Conservation (phyloP, 2,113 vertebrate species). For the Oncorhynchus gorbuscha region DNA sequence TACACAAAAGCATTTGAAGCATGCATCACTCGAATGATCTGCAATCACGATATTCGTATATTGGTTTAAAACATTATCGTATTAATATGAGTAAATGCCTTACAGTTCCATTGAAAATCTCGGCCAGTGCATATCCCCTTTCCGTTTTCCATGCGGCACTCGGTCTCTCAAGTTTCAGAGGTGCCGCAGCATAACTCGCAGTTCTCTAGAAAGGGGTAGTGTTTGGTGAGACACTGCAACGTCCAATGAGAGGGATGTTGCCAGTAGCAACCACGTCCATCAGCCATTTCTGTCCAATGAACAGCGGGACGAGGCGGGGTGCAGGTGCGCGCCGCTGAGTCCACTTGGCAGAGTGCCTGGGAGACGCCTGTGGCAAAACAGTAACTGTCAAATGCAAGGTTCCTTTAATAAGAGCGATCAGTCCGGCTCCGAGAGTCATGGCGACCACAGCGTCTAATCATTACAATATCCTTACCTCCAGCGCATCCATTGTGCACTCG, state of each 20-base stretch:
- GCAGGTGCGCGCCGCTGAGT: constrained; percentile 85
- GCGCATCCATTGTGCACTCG: constrained; percentile 92
- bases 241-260: constrained; percentile 79
- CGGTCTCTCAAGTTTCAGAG: constrained; percentile 64
- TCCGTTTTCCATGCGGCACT: constrained; percentile 64
- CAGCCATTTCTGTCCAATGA: constrained; percentile 80
- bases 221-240: constrained; percentile 61
- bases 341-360: constrained; percentile 79
- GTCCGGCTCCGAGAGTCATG: constrained; percentile 94
- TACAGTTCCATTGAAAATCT: constrained; percentile 64
- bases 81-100: constrained; percentile 44
- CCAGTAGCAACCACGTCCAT: constrained; percentile 85
- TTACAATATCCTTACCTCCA: constrained; percentile 94
- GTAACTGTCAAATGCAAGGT: constrained; percentile 94
- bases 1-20: neutral
- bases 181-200: constrained; percentile 63
- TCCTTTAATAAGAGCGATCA: constrained; percentile 86
- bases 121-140: constrained; percentile 41
- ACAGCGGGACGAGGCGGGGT: constrained; percentile 74
- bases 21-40: neutral
- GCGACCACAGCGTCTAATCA: constrained; percentile 97
- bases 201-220: constrained; percentile 53
- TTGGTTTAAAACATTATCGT: neutral
- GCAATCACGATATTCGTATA: neutral
- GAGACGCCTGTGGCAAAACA: constrained; percentile 85